These are phyloP conservation scores for Carpatolechia fugitivella DNA, from an alignment of 2,888 invertebrate genomes.

Conservation along the genomic window DNA sequence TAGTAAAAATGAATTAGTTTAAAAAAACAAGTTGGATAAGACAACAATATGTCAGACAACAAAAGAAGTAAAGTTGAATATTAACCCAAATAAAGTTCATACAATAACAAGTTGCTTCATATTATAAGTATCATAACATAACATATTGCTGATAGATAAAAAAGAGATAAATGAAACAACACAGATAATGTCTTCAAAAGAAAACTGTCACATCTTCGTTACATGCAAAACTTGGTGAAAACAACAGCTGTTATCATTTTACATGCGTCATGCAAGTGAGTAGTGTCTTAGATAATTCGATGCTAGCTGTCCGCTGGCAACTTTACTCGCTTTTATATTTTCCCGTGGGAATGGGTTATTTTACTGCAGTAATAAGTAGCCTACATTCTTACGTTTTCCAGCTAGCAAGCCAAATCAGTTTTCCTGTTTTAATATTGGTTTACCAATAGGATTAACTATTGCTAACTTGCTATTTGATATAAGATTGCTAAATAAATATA, in stretches of 20 bases:
- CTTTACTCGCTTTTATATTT: too few relatives aligned
- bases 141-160: too few relatives aligned
- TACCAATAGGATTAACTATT: too few relatives aligned
- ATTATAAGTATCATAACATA: neutral
- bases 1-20: too few relatives aligned
- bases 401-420: too few relatives aligned
- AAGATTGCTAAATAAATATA: too few relatives aligned
- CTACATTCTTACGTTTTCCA: too few relatives aligned
- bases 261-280: neutral
- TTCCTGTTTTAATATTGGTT: too few relatives aligned
- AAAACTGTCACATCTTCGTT: neutral
- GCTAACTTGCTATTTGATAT: too few relatives aligned
- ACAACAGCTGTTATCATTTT: neutral
- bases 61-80: neutral
- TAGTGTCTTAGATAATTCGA: neutral
- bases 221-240: neutral
- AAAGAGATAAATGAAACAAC: too few relatives aligned
- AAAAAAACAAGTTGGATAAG: neutral
- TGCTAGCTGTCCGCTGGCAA: neutral
- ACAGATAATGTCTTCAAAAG: neutral
- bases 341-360: too few relatives aligned
- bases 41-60: neutral
- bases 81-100: neutral
- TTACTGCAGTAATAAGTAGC: too few relatives aligned
- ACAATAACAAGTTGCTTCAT: neutral